Evolutionary conservation across 2,113 vertebrate genomes (phyloP).

Genomic region (Maccullochella peelii): DNA sequence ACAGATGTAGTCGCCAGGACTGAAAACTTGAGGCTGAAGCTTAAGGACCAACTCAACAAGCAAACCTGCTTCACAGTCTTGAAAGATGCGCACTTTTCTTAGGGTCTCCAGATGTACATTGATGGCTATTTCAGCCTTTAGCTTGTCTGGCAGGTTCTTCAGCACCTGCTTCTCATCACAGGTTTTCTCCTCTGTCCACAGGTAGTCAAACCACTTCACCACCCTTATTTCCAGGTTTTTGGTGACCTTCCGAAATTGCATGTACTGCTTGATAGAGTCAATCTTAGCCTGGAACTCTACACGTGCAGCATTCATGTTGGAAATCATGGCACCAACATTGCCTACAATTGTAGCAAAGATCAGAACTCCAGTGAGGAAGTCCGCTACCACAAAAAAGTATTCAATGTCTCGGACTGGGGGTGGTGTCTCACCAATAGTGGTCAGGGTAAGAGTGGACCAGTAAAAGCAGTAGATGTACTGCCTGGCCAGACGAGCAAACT

Average conservation of each 20-base stretch:
- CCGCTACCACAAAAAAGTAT: conserved; percentile 77
- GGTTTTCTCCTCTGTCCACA: conserved; percentile 79
- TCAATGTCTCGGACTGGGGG: conserved; percentile 76
- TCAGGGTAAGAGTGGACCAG: conserved; percentile 80
- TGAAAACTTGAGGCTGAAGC: conserved; percentile 81
- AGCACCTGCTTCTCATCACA: conserved; percentile 79
- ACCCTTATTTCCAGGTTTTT: conserved; percentile 76
- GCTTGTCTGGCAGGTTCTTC: conserved; percentile 78
- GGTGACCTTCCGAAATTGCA: conserved; percentile 77
- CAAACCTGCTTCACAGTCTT: conserved; percentile 80
- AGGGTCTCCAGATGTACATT: conserved; percentile 80
- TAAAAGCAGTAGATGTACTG: conserved; percentile 81
- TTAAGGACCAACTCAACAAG: conserved; percentile 80
- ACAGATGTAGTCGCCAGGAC: conserved; percentile 80
- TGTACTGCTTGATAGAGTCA: conserved; percentile 81
- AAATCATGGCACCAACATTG: conserved; percentile 82
- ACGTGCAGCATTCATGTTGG: conserved; percentile 75
- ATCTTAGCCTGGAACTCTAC: conserved; percentile 81
- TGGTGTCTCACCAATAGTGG: conserved; percentile 79
- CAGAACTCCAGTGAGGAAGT: conserved; percentile 80
- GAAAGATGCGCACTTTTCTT: conserved; percentile 78
- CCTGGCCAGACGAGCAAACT: conserved; percentile 80
- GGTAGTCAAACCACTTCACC: conserved; percentile 82
- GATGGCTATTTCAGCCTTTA: conserved; percentile 81
- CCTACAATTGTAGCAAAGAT: conserved; percentile 82